Conservation (phyloP, 2,113 vertebrate species). For the Aplodontia rufa region DNA sequence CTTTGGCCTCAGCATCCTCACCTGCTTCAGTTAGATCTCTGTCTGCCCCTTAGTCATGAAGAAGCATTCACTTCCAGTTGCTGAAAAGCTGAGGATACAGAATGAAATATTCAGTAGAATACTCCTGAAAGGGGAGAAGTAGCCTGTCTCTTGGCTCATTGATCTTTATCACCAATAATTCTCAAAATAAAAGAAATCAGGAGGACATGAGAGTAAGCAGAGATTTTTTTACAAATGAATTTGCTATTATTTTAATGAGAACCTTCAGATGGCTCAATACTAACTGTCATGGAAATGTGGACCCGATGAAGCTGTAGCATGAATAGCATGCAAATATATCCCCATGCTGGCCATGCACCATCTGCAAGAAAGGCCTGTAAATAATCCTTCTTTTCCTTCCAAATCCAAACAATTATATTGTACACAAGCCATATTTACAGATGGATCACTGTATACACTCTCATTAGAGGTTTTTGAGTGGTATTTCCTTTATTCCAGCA, state of each 20-base stretch:
- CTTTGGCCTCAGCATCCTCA: neutral
- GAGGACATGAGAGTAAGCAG: neutral
- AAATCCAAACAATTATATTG: constrained; percentile 58
- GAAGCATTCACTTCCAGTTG: neutral
- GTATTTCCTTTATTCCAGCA: constrained; percentile 1
- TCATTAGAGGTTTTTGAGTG: neutral
- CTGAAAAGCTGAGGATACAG: neutral
- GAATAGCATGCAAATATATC: neutral
- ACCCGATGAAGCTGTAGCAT: neutral
- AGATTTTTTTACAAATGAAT: neutral
- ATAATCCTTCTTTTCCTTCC: constrained; percentile 38
- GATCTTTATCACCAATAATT: constrained; percentile 33
- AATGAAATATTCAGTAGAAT: neutral
- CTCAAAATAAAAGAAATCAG: constrained; percentile 48
- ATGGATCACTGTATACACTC: neutral
- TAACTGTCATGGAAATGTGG: neutral
- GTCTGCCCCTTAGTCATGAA: neutral
- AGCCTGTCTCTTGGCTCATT: neutral
- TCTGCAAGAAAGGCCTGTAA: constrained; percentile 25
- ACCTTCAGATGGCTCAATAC: constrained; percentile 20
- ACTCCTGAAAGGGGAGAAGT: neutral
- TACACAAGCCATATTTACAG: constrained; percentile 56
- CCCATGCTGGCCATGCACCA: neutral
- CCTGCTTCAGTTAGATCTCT: neutral
- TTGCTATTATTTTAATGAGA: constrained; percentile 22